These are phyloP conservation scores for Phylloscopus trochilus DNA, from an alignment of 2,113 vertebrate species.

Conservation along the genomic window DNA sequence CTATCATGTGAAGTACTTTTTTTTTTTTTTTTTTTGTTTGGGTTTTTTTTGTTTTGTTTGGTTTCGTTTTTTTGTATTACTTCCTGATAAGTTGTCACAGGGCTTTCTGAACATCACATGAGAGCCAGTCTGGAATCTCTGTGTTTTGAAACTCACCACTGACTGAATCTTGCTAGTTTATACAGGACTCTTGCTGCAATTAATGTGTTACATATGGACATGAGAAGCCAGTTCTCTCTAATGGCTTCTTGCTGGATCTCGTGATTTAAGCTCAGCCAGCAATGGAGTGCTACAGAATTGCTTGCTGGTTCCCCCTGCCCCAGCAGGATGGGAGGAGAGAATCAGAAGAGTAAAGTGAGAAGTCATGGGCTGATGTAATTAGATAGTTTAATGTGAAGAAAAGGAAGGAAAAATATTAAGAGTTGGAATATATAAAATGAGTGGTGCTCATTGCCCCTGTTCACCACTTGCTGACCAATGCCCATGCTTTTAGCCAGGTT, in stretches of 20 bases:
- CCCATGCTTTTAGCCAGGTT: not conserved
- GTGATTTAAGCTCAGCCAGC: not conserved
- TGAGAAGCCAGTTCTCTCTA: not conserved
- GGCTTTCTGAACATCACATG: conserved; percentile 1
- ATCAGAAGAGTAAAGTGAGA: not conserved
- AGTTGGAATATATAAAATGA: not conserved
- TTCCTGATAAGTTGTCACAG: not conserved
- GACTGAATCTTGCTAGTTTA: not conserved
- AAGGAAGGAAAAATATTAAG: not conserved
- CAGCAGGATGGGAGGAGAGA: not conserved
- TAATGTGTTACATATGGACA: not conserved
- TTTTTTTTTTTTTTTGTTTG: not conserved
- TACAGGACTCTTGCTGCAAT: not conserved
- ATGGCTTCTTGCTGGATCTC: not conserved
- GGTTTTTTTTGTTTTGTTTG: not conserved
- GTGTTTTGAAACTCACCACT: not conserved
- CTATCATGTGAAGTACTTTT: not conserved
- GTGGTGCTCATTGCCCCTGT: too few species aligned
- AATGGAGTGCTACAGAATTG: not conserved
- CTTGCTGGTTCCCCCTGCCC: not conserved
- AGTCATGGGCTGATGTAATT: not conserved
- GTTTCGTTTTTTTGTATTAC: not conserved
- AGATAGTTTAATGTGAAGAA: not conserved
- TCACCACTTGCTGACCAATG: not conserved
- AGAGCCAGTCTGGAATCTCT: not conserved